phyloP scores from a whole-genome alignment of 1,140 invertebrate species.

The Wasmannia auropunctata region DNA sequence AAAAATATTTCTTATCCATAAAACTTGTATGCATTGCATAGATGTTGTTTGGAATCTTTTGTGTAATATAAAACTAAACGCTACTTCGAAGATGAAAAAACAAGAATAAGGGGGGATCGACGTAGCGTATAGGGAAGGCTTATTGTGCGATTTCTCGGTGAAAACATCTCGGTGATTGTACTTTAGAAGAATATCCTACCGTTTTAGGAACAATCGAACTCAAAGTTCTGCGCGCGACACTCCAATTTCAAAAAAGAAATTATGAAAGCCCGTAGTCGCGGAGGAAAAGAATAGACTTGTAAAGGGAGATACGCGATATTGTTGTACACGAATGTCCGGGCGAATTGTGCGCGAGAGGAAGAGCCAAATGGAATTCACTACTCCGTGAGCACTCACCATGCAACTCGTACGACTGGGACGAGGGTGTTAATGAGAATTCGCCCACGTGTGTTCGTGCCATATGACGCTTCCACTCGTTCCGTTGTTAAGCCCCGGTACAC shows the following conservation, averaged over 20 bases:
- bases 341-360: neutral
- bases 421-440: conserved; percentile 80
- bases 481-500: conserved; percentile 70
- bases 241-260: conserved; percentile 76
- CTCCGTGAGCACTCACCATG: conserved; percentile 68
- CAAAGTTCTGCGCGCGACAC: conserved; percentile 64
- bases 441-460: conserved; percentile 74
- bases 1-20: neutral
- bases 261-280: conserved; percentile 56
- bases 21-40: neutral
- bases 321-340: neutral
- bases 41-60: neutral
- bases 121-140: conserved; percentile 2
- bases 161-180: conserved; percentile 46
- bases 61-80: neutral
- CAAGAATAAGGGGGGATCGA: neutral
- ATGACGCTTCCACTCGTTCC: conserved; percentile 77
- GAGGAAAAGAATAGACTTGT: conserved; percentile 8
- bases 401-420: conserved; percentile 73
- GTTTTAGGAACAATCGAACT: conserved; percentile 71
- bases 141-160: conserved; percentile 22
- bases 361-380: conserved; percentile 67
- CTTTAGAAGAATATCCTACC: conserved; percentile 10
- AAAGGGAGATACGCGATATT: neutral
- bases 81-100: neutral